phyloP scores from a whole-genome alignment of 2,797 vertebrate species.

The Tamandua tetradactyla region DNA sequence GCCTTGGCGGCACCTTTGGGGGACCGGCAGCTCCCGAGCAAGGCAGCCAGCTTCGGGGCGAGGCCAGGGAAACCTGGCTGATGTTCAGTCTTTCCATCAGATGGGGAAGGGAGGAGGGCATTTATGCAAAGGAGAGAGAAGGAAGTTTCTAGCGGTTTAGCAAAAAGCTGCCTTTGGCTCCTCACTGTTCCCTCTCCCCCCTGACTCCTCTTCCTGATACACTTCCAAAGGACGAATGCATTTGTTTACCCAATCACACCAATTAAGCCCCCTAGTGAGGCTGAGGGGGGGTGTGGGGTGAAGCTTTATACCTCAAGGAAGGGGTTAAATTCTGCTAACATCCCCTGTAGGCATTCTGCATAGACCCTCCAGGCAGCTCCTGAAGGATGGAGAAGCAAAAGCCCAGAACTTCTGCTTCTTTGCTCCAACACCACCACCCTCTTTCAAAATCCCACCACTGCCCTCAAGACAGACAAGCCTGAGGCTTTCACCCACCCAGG shows the following conservation, averaged over 20 bases:
- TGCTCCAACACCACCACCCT: neutral
- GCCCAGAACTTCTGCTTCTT: neutral
- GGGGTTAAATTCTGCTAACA: no score
- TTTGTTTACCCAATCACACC: neutral
- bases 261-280: neutral
- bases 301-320: neutral
- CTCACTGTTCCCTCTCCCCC: neutral
- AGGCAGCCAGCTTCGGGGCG: neutral
- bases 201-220: neutral
- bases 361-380: neutral
- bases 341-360: neutral
- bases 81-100: neutral
- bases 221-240: neutral
- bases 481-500: no score
- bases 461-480: neutral
- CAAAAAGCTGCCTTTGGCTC: neutral
- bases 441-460: neutral
- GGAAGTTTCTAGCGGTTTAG: neutral
- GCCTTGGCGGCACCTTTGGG: neutral
- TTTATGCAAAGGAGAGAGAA: neutral
- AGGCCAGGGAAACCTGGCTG: neutral
- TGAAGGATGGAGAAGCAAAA: accelerated
- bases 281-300: neutral
- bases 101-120: neutral
- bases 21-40: neutral